Evolutionary conservation across 2,888 invertebrate species (phyloP), one percentile per base, ranked within the genome.

Genomic region (Apamea sordens): DNA sequence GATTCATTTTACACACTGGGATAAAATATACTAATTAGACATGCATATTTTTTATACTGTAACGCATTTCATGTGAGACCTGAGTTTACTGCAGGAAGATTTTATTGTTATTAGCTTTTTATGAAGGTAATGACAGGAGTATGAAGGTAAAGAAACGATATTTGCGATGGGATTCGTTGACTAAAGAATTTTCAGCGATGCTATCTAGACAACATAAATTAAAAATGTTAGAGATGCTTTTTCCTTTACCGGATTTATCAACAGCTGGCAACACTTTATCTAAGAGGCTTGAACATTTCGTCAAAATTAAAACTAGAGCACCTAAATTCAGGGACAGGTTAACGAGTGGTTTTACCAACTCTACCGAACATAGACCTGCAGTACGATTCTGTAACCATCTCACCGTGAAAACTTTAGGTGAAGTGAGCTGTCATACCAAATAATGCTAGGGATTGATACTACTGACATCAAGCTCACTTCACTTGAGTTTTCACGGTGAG

Each of bases 1-100:
- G 88, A 90, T 92, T 90, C 83, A 88, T 91, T 93, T 92, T 92
- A 91, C 89, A 89, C 86, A 89, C 88, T 79, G 77, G 81, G 86
- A 92, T 92, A 90, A 92, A 92, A 90, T 81, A 88, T 88, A 91
- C 91, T 94, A 93, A 94, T 95, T 94, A 92, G 91, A 89, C 88
- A 90, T 92, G 91, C 92, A 90, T 81, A 88, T 89, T 91, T 89
- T 86, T 88, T 89, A 80, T 88, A 81, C 61, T 86, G 81, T 82
- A 86, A 84, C 81, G 83, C 86, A 88, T 87, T 87, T 76, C 85
- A 90, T 86, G 80, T 86, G 86, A 82, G 78, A 84, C 77, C 83
- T 79, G 80, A 76, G 85, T 88, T 87, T 87, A 89, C 73, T 84
- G 82, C 83, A 79, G 76, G 88, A 87, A 83, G 73, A 83, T 89